Conservation (phyloP, 2,888 invertebrate genomes). For the Carterocephalus palaemon region DNA sequence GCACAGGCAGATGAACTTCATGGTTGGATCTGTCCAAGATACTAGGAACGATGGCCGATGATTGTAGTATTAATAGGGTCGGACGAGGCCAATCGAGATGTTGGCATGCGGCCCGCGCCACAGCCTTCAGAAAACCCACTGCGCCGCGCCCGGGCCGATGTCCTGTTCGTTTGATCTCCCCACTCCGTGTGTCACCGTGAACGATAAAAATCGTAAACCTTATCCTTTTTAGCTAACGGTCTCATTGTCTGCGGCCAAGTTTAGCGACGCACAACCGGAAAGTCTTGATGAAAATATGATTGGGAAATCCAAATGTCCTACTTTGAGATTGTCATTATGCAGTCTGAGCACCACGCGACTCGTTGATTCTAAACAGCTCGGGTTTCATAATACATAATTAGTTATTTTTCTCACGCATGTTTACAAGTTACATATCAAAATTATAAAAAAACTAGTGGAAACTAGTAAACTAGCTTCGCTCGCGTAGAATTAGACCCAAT, state of each 20-base stretch:
- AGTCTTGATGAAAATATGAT: slow-evolving; percentile 43
- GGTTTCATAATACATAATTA: slow-evolving; percentile 15
- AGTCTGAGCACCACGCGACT: slow-evolving; percentile 30
- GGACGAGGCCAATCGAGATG: slow-evolving; percentile 64
- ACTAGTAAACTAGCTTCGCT: too few species aligned
- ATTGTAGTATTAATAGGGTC: slow-evolving; percentile 75
- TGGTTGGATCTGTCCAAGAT: slow-evolving; percentile 55
- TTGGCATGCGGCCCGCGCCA: slow-evolving; percentile 77
- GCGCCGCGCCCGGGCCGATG: slow-evolving; percentile 58
- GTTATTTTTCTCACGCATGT: too few species aligned
- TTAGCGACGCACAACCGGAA: slow-evolving; percentile 45
- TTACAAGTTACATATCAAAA: too few species aligned
- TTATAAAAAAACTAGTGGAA: too few species aligned
- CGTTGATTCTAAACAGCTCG: slow-evolving; percentile 29
- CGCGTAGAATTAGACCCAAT: too few species aligned
- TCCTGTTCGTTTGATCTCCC: slow-evolving; percentile 65
- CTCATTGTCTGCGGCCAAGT: slow-evolving; percentile 49
- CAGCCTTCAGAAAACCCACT: slow-evolving; percentile 79
- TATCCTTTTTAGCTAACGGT: slow-evolving; percentile 61
- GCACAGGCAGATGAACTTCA: slow-evolving; percentile 62
- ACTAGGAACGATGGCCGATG: slow-evolving; percentile 59
- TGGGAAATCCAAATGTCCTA: slow-evolving; percentile 59
- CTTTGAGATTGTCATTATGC: slow-evolving; percentile 26
- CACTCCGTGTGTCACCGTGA: slow-evolving; percentile 45
- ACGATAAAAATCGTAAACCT: slow-evolving; percentile 35